phyloP scores from a whole-genome alignment of 1,140 invertebrate species.

The Aphis gossypii region DNA sequence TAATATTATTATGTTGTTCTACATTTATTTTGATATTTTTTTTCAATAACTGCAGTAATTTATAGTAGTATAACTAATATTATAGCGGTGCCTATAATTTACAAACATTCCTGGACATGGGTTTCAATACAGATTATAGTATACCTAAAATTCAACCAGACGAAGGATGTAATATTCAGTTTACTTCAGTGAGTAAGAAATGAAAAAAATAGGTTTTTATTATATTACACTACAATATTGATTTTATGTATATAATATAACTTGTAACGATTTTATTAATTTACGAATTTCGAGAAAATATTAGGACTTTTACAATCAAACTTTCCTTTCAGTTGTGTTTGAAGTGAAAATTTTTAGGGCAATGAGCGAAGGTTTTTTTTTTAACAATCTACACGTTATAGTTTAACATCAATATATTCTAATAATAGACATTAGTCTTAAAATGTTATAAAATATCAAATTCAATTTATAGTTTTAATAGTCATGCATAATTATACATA shows the following conservation, averaged over 20 bases:
- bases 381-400: too few relatives aligned
- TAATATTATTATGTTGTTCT: background rate
- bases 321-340: too few relatives aligned
- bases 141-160: slow-evolving; percentile 71
- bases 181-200: slow-evolving; percentile 78
- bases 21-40: background rate
- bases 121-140: slow-evolving; percentile 62
- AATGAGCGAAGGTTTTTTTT: too few relatives aligned
- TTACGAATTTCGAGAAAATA: background rate
- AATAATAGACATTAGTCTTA: too few relatives aligned
- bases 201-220: background rate
- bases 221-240: background rate
- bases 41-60: background rate
- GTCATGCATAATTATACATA: too few relatives aligned
- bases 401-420: too few relatives aligned
- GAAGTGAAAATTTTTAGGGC: too few relatives aligned
- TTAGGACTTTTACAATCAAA: too few relatives aligned
- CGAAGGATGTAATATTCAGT: slow-evolving; percentile 80
- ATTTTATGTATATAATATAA: too few relatives aligned
- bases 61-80: slow-evolving; percentile 59
- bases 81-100: slow-evolving; percentile 72
- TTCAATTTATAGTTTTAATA: too few relatives aligned
- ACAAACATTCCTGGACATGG: slow-evolving; percentile 67
- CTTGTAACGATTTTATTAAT: background rate
- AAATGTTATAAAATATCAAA: too few relatives aligned